phyloP scores from a whole-genome alignment of 2,113 vertebrate genomes.

The Dicrurus megarhynchus region DNA sequence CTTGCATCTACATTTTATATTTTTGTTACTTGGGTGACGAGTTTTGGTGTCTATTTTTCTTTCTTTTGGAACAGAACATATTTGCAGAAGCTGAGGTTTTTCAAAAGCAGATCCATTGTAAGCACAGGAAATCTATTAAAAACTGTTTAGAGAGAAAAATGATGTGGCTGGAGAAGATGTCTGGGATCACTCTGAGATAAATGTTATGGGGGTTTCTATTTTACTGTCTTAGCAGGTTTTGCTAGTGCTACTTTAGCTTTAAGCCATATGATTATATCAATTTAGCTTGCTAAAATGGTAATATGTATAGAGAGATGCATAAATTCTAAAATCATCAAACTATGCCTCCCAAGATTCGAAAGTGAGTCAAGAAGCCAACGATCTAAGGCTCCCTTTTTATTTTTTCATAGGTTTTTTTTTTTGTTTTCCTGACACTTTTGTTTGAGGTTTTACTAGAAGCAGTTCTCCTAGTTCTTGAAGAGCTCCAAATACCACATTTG shows the following conservation, averaged over 20 bases:
- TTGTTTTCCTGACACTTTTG: neutral
- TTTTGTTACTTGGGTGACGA: neutral
- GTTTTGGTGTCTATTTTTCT: neutral
- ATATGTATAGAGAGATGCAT: neutral
- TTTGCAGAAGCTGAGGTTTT: neutral
- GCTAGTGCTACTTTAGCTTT: neutral
- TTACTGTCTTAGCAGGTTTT: neutral
- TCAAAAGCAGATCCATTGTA: neutral
- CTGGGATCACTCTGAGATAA: neutral
- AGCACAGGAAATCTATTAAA: neutral
- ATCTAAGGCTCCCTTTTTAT: neutral
- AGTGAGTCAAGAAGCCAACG: neutral
- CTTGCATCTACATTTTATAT: neutral
- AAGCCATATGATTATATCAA: neutral
- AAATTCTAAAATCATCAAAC: neutral
- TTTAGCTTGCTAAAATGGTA: neutral
- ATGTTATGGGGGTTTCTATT: neutral
- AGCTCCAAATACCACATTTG: neutral
- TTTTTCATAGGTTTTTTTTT: neutral
- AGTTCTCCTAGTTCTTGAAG: neutral
- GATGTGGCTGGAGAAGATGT: neutral
- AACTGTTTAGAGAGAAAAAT: neutral
- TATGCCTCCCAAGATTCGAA: neutral
- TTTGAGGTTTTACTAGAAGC: neutral
- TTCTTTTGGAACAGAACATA: neutral